A percentile compares a stretch with the other conserved stretches of the same genome.
Evolutionary conservation across 2,797 vertebrate species (phyloP).

Genomic region (Cossypha caffra): DNA sequence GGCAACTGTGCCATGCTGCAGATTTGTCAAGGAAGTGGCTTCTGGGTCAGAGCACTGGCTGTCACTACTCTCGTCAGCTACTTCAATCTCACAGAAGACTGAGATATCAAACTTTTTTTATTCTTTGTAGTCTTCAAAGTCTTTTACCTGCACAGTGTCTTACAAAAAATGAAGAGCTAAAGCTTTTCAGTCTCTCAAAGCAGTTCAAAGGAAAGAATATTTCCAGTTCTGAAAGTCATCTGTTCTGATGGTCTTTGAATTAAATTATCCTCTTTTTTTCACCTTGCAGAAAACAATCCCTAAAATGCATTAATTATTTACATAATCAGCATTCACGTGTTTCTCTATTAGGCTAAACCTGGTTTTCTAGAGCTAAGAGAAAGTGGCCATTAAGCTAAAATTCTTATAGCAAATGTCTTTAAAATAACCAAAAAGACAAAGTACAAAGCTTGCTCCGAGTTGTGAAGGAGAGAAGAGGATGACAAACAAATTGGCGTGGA

Average conservation of each 20-base stretch:
- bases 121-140: conserved; percentile 36
- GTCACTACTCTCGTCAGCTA: neutral
- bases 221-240: neutral
- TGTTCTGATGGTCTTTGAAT: neutral
- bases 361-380: neutral
- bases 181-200: neutral
- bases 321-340: neutral
- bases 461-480: neutral
- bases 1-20: neutral
- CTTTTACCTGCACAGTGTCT: conserved; percentile 7
- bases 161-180: neutral
- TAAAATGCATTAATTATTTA: neutral
- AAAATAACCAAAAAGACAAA: neutral
- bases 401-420: neutral
- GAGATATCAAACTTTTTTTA: neutral
- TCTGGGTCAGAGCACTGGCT: neutral
- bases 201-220: conserved; percentile 42
- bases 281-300: neutral
- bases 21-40: neutral
- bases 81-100: neutral
- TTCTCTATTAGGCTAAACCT: neutral
- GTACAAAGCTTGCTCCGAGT: neutral
- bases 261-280: neutral
- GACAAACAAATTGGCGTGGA: neutral
- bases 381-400: neutral